phyloP scores from a whole-genome alignment of 1,140 invertebrate genomes.

The Drosophila pruinosa region DNA sequence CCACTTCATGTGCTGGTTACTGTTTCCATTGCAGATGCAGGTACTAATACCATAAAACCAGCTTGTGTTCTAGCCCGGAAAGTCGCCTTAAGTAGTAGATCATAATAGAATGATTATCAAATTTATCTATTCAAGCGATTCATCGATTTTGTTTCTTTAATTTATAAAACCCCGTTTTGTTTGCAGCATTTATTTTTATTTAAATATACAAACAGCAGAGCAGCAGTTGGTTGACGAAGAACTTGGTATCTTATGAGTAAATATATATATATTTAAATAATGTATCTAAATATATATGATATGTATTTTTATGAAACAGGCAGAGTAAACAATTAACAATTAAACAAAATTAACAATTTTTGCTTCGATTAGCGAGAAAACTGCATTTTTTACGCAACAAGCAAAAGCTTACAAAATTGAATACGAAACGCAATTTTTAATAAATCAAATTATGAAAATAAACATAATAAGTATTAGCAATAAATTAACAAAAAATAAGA shows the following conservation, averaged over 20 bases:
- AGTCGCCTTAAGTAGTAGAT: neutral
- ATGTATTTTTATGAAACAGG: constrained; percentile 79
- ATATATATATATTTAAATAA: constrained; percentile 61
- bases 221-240: constrained; percentile 60
- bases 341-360: constrained; percentile 70
- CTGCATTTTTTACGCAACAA: constrained; percentile 74
- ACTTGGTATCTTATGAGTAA: constrained; percentile 76
- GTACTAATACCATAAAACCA: constrained; percentile 57
- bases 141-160: constrained; percentile 31
- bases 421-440: constrained; percentile 76
- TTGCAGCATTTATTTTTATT: constrained; percentile 60
- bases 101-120: constrained; percentile 1
- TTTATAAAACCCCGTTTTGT: constrained; percentile 43
- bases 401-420: constrained; percentile 77
- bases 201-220: constrained; percentile 24
- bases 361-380: constrained; percentile 76
- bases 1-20: constrained; percentile 40
- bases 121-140: constrained; percentile 4
- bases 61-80: constrained; percentile 58
- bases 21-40: constrained; percentile 12
- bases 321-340: constrained; percentile 68
- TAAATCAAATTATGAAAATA: constrained; percentile 77
- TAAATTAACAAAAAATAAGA: constrained; percentile 60
- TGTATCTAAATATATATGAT: constrained; percentile 56
- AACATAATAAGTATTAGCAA: constrained; percentile 73